Percentiles rank a stretch among this genome's conserved stretches.
Evolutionary conservation across 2,888 invertebrate genomes (phyloP).

Genomic region (Brenthis daphne): DNA sequence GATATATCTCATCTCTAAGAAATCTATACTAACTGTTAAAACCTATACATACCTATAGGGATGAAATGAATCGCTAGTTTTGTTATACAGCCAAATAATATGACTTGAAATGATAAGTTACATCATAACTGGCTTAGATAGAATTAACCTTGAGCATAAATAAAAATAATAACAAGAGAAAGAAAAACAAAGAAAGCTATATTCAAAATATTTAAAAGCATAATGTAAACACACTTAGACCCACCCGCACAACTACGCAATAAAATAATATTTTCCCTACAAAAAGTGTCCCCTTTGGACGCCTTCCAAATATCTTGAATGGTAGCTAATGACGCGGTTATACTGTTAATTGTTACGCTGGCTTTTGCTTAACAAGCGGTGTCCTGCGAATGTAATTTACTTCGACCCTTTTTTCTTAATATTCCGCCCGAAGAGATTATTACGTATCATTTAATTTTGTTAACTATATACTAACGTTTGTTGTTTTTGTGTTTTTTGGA

Average conservation of each 20-base stretch:
- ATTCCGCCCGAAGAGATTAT: not conserved
- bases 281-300: slow-evolving; percentile 39
- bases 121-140: too few relatives aligned
- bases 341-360: slow-evolving; percentile 33
- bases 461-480: not conserved
- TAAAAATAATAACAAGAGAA: not conserved
- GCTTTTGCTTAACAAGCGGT: slow-evolving; percentile 20
- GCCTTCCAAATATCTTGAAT: slow-evolving; percentile 39
- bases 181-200: not conserved
- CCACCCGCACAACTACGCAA: slow-evolving; percentile 27
- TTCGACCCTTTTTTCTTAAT: slow-evolving; percentile 9
- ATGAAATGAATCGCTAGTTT: not conserved
- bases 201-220: not conserved
- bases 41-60: too few relatives aligned
- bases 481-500: too few relatives aligned
- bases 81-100: not conserved
- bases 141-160: too few relatives aligned
- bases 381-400: slow-evolving; percentile 1
- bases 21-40: too few relatives aligned
- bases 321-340: slow-evolving; percentile 34
- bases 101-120: too few relatives aligned
- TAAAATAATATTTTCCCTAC: slow-evolving; percentile 39
- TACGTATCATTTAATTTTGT: not conserved
- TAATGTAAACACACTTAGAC: slow-evolving; percentile 23
- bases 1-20: too few relatives aligned